Percentiles rank a stretch among this genome's conserved stretches.
These are phyloP conservation scores for Brienomyrus brachyistius DNA, from an alignment of 2,113 vertebrate genomes.

Conservation along the genomic window DNA sequence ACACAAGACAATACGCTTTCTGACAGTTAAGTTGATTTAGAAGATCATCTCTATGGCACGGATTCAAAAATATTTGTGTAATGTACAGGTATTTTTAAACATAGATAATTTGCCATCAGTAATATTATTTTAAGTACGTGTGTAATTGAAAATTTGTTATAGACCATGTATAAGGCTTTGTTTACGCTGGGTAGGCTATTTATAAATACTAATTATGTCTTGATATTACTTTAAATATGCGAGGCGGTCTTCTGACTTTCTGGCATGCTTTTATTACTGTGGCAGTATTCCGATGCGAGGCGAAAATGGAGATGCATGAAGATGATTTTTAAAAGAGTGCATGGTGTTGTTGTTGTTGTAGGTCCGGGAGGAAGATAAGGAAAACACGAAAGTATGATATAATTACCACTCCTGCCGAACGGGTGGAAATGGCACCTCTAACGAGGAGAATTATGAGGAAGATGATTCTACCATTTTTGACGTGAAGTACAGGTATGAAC, in stretches of 20 bases:
- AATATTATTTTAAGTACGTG: background rate
- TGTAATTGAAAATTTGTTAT: background rate
- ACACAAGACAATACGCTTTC: background rate
- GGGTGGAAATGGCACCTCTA: slow-evolving; percentile 92
- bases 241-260: background rate
- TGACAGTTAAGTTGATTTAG: background rate
- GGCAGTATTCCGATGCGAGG: background rate
- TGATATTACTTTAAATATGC: background rate
- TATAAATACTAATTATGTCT: background rate
- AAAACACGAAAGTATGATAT: slow-evolving; percentile 95
- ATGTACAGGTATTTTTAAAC: background rate
- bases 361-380: slow-evolving; percentile 77
- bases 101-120: background rate
- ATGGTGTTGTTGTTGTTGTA: slow-evolving; percentile 39
- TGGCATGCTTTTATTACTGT: background rate
- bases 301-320: background rate
- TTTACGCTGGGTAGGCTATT: background rate
- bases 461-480: slow-evolving; percentile 91
- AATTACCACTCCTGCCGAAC: slow-evolving; percentile 86
- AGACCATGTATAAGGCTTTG: background rate
- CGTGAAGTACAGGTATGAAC: slow-evolving; percentile 84
- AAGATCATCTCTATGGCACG: too few species aligned
- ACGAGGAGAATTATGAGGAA: slow-evolving; percentile 78
- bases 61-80: background rate
- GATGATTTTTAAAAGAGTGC: background rate